Percentiles rank a stretch among this genome's conserved stretches.
These are phyloP conservation scores for Drosophila nebulosa DNA, from an alignment of 1,140 invertebrate genomes.

Conservation along the genomic window DNA sequence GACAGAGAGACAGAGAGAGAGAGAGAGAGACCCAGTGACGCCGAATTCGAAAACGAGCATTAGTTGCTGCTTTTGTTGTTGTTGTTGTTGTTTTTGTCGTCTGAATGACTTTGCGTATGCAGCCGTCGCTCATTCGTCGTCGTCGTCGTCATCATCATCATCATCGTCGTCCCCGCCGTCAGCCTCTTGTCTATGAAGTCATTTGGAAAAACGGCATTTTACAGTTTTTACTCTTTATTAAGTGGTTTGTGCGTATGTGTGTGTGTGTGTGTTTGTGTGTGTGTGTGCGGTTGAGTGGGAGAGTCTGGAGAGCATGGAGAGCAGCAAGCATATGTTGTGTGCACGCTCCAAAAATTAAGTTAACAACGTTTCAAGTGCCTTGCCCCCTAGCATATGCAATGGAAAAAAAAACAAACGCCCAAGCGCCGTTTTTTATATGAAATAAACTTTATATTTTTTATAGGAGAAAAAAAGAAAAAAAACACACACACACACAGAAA, in stretches of 20 bases:
- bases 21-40: constrained; percentile 42
- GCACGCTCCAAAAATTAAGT: constrained; percentile 80
- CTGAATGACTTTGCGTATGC: constrained; percentile 67
- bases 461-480: constrained; percentile 18
- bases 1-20: too few relatives aligned
- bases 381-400: constrained; percentile 52
- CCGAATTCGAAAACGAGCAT: constrained; percentile 22
- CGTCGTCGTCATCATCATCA: background rate
- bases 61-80: background rate
- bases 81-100: constrained; percentile 23
- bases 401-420: constrained; percentile 2
- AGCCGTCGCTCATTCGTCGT: constrained; percentile 18
- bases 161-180: constrained; percentile 31
- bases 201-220: constrained; percentile 76
- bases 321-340: constrained; percentile 60
- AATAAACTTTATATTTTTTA: constrained; percentile 51
- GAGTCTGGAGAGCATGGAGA: constrained; percentile 30
- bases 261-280: constrained; percentile 19
- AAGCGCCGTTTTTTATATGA: constrained; percentile 22
- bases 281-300: constrained; percentile 38
- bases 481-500: constrained; percentile 5
- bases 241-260: constrained; percentile 44
- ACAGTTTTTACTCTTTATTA: constrained; percentile 57
- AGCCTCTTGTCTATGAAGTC: constrained; percentile 74
- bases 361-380: constrained; percentile 72